Base-by-base conservation (phyloP, 1,140 invertebrate species). In the Bombus superbus region DNA sequence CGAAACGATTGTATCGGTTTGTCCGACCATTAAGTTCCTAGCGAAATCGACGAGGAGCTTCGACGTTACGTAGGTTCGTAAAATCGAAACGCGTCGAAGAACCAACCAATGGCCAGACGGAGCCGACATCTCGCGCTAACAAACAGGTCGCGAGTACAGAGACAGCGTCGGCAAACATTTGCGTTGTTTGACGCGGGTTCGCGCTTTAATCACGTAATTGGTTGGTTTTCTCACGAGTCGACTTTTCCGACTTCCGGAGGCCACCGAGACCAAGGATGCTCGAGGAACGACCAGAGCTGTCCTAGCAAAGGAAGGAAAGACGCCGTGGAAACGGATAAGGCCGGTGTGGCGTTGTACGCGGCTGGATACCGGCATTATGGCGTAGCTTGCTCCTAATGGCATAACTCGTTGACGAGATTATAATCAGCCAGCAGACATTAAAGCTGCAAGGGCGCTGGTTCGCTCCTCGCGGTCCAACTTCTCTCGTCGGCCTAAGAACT, bases 321-420 rank as follows among this genome's bases (percentile, higher is more conserved):
- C 72, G 22, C 13, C 72, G 47, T 69, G 73, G 80, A 80, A 86
- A 89, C 79, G 77, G 83, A 81, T 81, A 80, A 88, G 78, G 73
- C 15, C 64, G 44, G 57, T 32, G 81, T 2, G 57, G 25, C 40
- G 75, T 57, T 38, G 68, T 35, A 74, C 77, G 71, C 35, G 81
- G 47, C 47, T 42, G 74, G 59, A 79, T 80, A 79, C 42, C 72
- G 78, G 80, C 79, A 87, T 89, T 89, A 89, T 62, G 68, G 78
- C 81, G 79, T 83, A 89, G 85, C 83, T 62, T 85, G 85, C 74
- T 90, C 85, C 91, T 92, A 91, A 92, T 83, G 92, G 88, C 91
- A 92, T 95, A 95, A 94, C 94, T 94, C 94, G 94, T 92, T 95
- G 94, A 95, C 93, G 94, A 95, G 94, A 94, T 95, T 94, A 95